These are phyloP conservation scores for Epirrhoe alternata DNA, from an alignment of 2,888 invertebrate genomes.

Conservation along the genomic window DNA sequence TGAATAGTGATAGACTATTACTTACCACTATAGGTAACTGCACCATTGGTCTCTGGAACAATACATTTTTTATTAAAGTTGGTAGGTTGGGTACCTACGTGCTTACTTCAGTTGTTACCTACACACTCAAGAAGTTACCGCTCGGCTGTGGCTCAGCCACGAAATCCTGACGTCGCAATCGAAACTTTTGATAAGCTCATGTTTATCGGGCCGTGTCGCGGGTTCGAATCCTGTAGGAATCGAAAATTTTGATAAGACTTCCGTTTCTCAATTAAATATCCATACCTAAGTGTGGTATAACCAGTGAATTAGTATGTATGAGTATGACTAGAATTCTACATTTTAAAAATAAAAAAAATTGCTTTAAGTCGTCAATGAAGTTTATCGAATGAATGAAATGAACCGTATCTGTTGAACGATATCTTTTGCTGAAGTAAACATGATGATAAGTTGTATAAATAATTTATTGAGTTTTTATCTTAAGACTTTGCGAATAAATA, in stretches of 20 bases:
- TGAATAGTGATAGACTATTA: slow-evolving; percentile 25
- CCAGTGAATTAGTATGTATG: too few species aligned
- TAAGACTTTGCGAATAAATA: slow-evolving; percentile 20
- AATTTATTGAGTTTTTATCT: slow-evolving; percentile 23
- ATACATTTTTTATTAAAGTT: slow-evolving; percentile 29
- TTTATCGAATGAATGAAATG: slow-evolving; percentile 30
- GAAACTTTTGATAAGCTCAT: too few species aligned
- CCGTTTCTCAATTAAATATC: too few species aligned
- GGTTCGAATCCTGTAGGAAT: too few species aligned
- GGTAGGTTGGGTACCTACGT: too few species aligned
- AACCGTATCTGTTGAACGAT: slow-evolving; percentile 32
- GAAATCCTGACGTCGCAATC: too few species aligned
- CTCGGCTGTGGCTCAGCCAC: too few species aligned
- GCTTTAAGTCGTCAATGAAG: slow-evolving; percentile 8
- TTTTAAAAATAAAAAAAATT: background rate
- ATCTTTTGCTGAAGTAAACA: slow-evolving; percentile 37
- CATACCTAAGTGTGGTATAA: too few species aligned
- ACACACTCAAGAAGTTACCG: too few species aligned
- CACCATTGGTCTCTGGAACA: slow-evolving; percentile 84
- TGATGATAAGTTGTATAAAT: slow-evolving; percentile 24
- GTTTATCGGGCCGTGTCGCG: too few species aligned
- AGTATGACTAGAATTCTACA: too few species aligned
- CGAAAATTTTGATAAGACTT: too few species aligned
- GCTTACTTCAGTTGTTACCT: background rate
- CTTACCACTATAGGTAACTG: slow-evolving; percentile 79